These are phyloP conservation scores for Panulirus ornatus DNA, from an alignment of 1,140 invertebrate genomes.

Conservation along the genomic window DNA sequence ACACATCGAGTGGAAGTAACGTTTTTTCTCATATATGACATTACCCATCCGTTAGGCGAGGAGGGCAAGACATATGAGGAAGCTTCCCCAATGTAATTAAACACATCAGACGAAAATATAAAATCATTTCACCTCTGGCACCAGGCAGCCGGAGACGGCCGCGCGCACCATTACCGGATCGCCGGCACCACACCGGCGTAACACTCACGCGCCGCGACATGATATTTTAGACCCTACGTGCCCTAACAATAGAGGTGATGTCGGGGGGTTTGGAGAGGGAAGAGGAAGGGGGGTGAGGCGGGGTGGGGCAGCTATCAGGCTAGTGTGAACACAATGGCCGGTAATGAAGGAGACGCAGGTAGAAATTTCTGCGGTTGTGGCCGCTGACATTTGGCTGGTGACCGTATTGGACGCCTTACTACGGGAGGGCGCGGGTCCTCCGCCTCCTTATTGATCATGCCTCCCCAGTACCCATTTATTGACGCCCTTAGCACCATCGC, in stretches of 20 bases:
- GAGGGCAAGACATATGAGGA: no score
- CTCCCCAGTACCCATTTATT: neutral
- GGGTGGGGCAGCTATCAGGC: no score
- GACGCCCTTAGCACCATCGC: neutral
- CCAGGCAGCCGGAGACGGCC: neutral
- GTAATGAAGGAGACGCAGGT: neutral
- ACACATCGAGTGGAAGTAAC: neutral
- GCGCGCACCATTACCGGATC: neutral
- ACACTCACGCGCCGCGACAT: neutral
- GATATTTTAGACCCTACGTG: no score
- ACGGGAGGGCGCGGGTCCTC: neutral
- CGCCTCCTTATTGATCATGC: neutral
- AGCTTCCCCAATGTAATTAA: neutral
- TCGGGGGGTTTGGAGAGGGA: no score
- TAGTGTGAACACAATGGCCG: neutral
- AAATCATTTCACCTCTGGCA: neutral
- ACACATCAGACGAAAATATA: neutral
- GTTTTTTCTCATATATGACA: no score
- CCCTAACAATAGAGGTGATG: no score
- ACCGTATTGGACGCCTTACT: neutral
- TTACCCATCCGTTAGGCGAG: no score
- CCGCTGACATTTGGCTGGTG: neutral
- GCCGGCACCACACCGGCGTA: neutral
- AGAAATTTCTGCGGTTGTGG: slow-evolving; percentile 10
- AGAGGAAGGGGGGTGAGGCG: no score